Conservation (phyloP, 2,888 invertebrate genomes). For the Exocentrus adspersus region DNA sequence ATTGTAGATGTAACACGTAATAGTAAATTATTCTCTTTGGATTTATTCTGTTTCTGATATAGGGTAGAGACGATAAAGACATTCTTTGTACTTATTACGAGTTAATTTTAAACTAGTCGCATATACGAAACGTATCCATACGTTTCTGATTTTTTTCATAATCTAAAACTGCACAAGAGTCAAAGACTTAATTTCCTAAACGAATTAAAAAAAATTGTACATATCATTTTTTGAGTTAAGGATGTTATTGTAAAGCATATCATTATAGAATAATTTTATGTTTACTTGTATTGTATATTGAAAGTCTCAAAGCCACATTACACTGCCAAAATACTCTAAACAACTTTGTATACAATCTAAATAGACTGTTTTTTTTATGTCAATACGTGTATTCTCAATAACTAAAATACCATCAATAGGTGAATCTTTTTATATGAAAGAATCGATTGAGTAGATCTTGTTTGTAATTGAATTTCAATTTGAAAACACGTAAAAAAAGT, state of each 20-base stretch:
- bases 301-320: slow-evolving; percentile 57
- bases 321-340: slow-evolving; percentile 59
- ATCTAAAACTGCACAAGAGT: slow-evolving; percentile 29
- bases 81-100: no score
- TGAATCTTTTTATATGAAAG: slow-evolving; percentile 19
- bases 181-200: slow-evolving; percentile 42
- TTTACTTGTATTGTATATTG: slow-evolving; percentile 55
- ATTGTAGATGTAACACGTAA: no score
- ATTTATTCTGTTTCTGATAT: no score
- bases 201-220: slow-evolving; percentile 49
- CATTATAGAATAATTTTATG: slow-evolving; percentile 41
- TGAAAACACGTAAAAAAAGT: no score
- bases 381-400: slow-evolving; percentile 17
- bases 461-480: no score
- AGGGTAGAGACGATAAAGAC: no score
- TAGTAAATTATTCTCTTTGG: no score
- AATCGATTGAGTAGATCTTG: no score
- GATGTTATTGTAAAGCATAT: slow-evolving; percentile 52
- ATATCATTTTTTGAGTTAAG: slow-evolving; percentile 52
- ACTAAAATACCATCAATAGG: slow-evolving; percentile 2
- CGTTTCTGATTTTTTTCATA: slow-evolving; percentile 4
- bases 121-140: slow-evolving; percentile 14
- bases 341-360: slow-evolving; percentile 28
- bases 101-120: no score
- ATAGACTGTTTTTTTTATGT: slow-evolving; percentile 33